phyloP scores from a whole-genome alignment of 2,113 vertebrate species.

The Lipophrys pholis region DNA sequence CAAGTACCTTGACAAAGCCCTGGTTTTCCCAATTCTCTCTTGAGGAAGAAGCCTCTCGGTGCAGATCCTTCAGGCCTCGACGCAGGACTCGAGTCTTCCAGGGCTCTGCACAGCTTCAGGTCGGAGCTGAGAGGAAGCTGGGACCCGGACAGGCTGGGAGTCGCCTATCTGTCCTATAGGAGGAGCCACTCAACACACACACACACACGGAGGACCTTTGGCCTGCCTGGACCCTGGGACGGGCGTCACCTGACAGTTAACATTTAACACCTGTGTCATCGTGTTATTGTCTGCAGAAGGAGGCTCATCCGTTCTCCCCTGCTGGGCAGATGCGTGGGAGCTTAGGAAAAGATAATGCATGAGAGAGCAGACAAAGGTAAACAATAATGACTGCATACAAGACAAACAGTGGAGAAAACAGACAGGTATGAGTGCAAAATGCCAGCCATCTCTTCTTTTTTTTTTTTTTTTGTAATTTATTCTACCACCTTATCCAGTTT shows the following conservation, averaged over 20 bases:
- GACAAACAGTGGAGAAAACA: background rate
- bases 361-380: background rate
- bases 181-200: slow-evolving; percentile 51
- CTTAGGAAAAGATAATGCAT: background rate
- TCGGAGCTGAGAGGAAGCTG: slow-evolving; percentile 29
- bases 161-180: slow-evolving; percentile 48
- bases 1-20: slow-evolving; percentile 53
- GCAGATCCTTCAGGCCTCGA: slow-evolving; percentile 28
- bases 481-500: no score
- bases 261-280: slow-evolving; percentile 77
- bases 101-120: slow-evolving; percentile 31
- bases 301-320: background rate
- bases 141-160: slow-evolving; percentile 8
- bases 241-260: slow-evolving; percentile 70
- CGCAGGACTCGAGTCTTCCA: slow-evolving; percentile 20
- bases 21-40: background rate
- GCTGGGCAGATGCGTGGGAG: background rate
- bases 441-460: no score
- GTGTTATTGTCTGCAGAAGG: slow-evolving; percentile 18
- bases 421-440: background rate
- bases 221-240: slow-evolving; percentile 62
- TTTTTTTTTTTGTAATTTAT: no score
- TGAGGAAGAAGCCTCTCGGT: background rate
- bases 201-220: slow-evolving; percentile 66
- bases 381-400: background rate